A percentile compares a stretch with the other conserved stretches of the same genome.
Conservation (phyloP, 2,888 invertebrate genomes). For the Trypoxylon attenuatum region DNA sequence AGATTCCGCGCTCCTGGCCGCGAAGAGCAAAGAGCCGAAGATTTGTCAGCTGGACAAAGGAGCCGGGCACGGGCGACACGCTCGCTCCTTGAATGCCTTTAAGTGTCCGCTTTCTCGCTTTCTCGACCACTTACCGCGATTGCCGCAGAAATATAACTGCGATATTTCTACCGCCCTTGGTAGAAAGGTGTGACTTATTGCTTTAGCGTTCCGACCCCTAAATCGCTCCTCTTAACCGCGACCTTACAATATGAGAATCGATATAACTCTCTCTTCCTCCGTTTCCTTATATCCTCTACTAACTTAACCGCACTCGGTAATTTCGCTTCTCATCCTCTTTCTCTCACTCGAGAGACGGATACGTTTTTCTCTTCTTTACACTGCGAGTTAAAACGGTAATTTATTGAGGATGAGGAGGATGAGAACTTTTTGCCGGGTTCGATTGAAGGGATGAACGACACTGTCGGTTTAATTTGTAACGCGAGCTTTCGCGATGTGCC, state of each 20-base stretch:
- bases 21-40: slow-evolving; percentile 13
- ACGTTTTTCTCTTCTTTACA: too few relatives aligned
- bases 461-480: too few relatives aligned
- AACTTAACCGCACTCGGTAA: too few relatives aligned
- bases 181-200: slow-evolving; percentile 34
- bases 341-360: too few relatives aligned
- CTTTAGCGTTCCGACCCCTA: slow-evolving; percentile 15
- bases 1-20: slow-evolving; percentile 14
- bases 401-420: too few relatives aligned
- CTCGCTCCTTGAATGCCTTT: slow-evolving; percentile 13
- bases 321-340: too few relatives aligned
- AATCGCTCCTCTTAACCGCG: slow-evolving; percentile 15
- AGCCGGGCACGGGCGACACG: not conserved
- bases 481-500: not conserved
- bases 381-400: too few relatives aligned
- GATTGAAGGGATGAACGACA: too few relatives aligned
- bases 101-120: not conserved
- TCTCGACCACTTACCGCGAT: not conserved
- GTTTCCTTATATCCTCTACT: not conserved
- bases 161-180: slow-evolving; percentile 26
- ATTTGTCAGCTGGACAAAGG: slow-evolving; percentile 25
- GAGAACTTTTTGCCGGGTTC: too few relatives aligned
- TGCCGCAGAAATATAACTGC: slow-evolving; percentile 3
- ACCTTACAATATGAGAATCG: slow-evolving; percentile 8
- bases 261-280: not conserved